These are phyloP conservation scores for Notothenia coriiceps DNA, from an alignment of 2,113 vertebrate species.

Conservation along the genomic window DNA sequence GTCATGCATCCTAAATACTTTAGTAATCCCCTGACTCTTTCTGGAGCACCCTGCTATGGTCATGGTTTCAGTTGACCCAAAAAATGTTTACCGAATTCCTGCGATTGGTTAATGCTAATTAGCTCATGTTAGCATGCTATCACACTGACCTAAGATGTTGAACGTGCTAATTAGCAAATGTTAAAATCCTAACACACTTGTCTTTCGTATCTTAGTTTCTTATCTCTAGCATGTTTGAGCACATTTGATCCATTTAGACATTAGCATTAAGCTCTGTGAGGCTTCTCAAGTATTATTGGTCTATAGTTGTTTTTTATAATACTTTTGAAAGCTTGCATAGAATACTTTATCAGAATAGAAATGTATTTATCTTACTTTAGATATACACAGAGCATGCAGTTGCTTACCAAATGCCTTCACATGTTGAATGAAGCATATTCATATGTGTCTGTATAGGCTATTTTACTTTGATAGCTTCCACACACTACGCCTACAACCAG, in stretches of 20 bases:
- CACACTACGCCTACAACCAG: neutral
- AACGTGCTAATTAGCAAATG: too few relatives aligned
- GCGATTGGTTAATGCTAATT: too few relatives aligned
- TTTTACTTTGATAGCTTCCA: neutral
- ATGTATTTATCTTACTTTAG: neutral
- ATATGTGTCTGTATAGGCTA: neutral
- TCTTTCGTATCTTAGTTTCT: too few relatives aligned
- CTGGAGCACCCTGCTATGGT: too few relatives aligned
- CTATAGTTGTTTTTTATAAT: neutral
- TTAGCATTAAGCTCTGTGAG: slow-evolving; percentile 1
- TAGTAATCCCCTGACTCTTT: too few relatives aligned
- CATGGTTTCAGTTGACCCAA: neutral
- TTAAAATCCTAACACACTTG: neutral
- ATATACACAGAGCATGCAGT: neutral
- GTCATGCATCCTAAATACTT: too few relatives aligned
- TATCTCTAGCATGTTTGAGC: neutral
- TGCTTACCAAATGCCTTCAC: neutral
- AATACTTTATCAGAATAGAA: neutral
- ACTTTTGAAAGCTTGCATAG: neutral
- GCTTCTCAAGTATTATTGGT: neutral
- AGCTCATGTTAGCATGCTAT: neutral
- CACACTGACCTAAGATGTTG: neutral
- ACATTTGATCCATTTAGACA: too few relatives aligned
- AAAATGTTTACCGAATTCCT: neutral
- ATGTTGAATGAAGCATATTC: neutral